Evolutionary conservation across 2,888 invertebrate genomes (phyloP).

Genomic region (Agapostemon virescens): DNA sequence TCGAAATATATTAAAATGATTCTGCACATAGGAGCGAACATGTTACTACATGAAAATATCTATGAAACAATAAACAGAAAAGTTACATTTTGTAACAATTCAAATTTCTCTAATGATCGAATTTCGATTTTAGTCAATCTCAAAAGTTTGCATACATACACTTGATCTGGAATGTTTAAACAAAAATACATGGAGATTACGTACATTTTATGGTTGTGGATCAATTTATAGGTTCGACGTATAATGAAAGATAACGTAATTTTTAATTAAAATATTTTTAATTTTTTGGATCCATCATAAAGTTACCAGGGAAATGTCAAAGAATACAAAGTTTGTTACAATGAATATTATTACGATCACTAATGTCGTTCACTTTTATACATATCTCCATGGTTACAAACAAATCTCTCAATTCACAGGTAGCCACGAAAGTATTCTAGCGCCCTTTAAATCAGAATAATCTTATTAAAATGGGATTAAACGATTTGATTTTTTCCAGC

Average conservation of each 20-base stretch:
- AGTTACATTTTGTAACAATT: background rate
- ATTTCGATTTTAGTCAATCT: background rate
- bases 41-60: background rate
- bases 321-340: background rate
- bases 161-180: background rate
- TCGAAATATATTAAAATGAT: background rate
- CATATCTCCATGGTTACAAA: background rate
- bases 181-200: background rate
- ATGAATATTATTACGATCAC: too few relatives aligned
- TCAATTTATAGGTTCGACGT: background rate
- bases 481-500: too few relatives aligned
- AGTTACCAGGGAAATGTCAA: background rate
- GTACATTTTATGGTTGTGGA: background rate
- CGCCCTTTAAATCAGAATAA: too few relatives aligned
- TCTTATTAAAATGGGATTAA: too few relatives aligned
- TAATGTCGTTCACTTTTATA: background rate
- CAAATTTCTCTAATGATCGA: background rate
- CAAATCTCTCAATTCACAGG: too few relatives aligned
- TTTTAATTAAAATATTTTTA: too few relatives aligned
- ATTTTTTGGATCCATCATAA: background rate
- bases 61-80: background rate
- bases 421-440: too few relatives aligned
- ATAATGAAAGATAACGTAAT: background rate
- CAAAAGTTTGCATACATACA: background rate
- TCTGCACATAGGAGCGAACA: background rate